phyloP scores from a whole-genome alignment of 2,113 vertebrate species.

The Grantiella picta region DNA sequence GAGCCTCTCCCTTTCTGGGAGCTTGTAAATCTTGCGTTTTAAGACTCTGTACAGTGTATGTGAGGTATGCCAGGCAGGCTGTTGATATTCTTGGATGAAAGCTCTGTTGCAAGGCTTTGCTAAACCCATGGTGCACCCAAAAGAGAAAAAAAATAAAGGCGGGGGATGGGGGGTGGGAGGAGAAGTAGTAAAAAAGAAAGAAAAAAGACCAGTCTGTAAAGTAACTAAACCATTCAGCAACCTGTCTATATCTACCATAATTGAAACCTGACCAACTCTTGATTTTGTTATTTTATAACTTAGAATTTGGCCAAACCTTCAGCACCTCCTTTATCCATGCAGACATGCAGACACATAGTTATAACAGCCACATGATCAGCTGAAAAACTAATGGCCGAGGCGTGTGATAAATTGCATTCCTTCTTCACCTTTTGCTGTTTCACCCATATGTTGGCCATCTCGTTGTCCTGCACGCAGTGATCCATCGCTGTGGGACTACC shows the following conservation, averaged over 20 bases:
- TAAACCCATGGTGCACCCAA: background rate
- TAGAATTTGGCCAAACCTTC: background rate
- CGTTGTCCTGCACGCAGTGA: background rate
- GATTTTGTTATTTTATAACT: background rate
- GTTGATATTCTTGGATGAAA: background rate
- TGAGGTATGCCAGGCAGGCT: background rate
- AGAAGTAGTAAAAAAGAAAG: background rate
- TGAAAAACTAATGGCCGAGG: background rate
- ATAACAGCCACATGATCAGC: background rate
- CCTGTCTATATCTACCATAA: background rate
- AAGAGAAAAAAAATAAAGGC: too few species aligned
- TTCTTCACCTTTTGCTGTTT: background rate
- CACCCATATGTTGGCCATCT: background rate
- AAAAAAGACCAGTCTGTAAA: background rate
- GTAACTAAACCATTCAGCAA: background rate
- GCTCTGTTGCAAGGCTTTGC: background rate
- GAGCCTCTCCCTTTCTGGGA: background rate
- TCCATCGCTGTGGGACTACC: background rate
- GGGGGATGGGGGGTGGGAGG: rapidly evolving
- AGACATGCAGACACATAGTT: background rate
- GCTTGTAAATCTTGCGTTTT: background rate
- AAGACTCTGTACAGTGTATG: background rate
- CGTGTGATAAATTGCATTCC: background rate
- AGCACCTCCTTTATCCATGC: background rate
- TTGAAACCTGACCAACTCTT: background rate